Percentiles rank a stretch among this genome's conserved stretches.
These are phyloP conservation scores for Pyrrhia umbra DNA, from an alignment of 2,888 invertebrate species.

Conservation along the genomic window DNA sequence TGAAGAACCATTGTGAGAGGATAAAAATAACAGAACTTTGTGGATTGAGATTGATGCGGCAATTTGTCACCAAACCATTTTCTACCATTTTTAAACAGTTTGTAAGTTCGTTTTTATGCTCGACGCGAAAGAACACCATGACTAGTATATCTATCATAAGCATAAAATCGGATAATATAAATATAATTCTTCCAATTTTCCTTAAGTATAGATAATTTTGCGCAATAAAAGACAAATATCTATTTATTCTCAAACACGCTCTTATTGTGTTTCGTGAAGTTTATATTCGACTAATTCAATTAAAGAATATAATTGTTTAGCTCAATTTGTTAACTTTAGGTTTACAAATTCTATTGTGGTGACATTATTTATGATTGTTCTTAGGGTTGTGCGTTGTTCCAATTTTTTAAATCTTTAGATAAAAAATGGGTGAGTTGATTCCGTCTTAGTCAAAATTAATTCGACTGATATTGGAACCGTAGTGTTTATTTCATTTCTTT, in stretches of 20 bases:
- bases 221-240: slow-evolving; percentile 63
- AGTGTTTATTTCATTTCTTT: slow-evolving; percentile 66
- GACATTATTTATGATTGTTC: slow-evolving; percentile 73
- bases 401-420: slow-evolving; percentile 72
- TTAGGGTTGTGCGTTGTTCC: slow-evolving; percentile 85
- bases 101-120: slow-evolving; percentile 77
- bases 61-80: slow-evolving; percentile 75
- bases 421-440: slow-evolving; percentile 76
- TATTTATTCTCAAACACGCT: slow-evolving; percentile 51
- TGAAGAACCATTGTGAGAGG: slow-evolving; percentile 16
- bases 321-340: slow-evolving; percentile 85
- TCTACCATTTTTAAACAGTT: slow-evolving; percentile 66
- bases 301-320: slow-evolving; percentile 72
- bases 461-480: slow-evolving; percentile 77
- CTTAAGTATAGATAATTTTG: slow-evolving; percentile 58
- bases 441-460: slow-evolving; percentile 83
- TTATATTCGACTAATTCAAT: slow-evolving; percentile 65
- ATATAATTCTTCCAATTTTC: slow-evolving; percentile 69
- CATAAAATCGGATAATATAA: slow-evolving; percentile 74
- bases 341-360: slow-evolving; percentile 79
- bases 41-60: slow-evolving; percentile 32
- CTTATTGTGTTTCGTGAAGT: slow-evolving; percentile 47
- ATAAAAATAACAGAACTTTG: slow-evolving; percentile 26
- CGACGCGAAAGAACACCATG: slow-evolving; percentile 73
- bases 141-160: slow-evolving; percentile 68